phyloP scores from a whole-genome alignment of 2,797 vertebrate genomes.

The Gadopsis bispinosus region DNA sequence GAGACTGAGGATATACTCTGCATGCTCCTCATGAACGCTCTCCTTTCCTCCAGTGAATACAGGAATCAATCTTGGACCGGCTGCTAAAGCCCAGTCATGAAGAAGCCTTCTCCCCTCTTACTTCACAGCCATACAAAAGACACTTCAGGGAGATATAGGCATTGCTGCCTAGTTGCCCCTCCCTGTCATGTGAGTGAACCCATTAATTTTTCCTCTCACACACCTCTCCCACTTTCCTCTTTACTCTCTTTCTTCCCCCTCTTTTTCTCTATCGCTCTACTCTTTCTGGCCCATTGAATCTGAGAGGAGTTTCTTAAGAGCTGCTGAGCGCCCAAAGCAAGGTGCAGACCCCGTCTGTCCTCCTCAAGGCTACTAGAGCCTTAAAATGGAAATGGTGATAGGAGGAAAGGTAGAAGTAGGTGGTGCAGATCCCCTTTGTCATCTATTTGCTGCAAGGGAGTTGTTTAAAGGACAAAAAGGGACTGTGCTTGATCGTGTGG shows the following conservation, averaged over 20 bases:
- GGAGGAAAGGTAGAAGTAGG: constrained; percentile 48
- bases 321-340: constrained; percentile 64
- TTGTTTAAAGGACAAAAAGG: constrained; percentile 44
- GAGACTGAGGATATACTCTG: constrained; percentile 84
- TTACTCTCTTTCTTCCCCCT: constrained; percentile 81
- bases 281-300: constrained; percentile 89
- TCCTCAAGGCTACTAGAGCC: constrained; percentile 28
- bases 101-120: constrained; percentile 89
- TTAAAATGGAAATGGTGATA: constrained; percentile 42
- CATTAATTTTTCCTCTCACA: constrained; percentile 85
- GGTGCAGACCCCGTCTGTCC: constrained; percentile 45
- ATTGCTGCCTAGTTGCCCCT: constrained; percentile 84
- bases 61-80: constrained; percentile 91
- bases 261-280: constrained; percentile 57
- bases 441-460: constrained; percentile 46
- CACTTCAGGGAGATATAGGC: constrained; percentile 91
- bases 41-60: constrained; percentile 93
- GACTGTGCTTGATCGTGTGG: constrained; percentile 34
- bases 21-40: constrained; percentile 97
- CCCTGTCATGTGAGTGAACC: constrained; percentile 82
- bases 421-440: constrained; percentile 49
- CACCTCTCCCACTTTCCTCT: constrained; percentile 78
- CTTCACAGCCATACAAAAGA: constrained; percentile 92
- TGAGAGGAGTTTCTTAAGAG: constrained; percentile 84
- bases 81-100: constrained; percentile 89